phyloP scores from a whole-genome alignment of 2,888 invertebrate genomes.

The Drosophila prolongata region DNA sequence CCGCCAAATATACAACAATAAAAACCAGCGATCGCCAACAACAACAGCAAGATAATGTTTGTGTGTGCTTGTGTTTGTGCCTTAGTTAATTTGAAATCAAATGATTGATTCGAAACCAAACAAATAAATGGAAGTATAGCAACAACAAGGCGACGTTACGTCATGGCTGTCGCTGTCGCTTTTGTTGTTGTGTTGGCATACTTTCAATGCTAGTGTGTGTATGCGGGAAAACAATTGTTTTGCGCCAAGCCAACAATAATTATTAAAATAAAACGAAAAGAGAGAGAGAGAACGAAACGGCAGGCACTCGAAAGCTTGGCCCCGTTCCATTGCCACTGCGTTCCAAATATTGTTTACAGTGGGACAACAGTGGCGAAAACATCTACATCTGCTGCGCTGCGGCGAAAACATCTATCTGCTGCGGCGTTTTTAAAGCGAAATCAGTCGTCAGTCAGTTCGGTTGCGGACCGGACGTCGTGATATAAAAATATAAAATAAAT shows the following conservation, averaged over 20 bases:
- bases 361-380: not conserved
- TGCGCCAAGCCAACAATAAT: constrained; percentile 59
- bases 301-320: constrained; percentile 33
- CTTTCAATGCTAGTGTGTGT: constrained; percentile 10
- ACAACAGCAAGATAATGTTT: not conserved
- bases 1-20: constrained; percentile 4
- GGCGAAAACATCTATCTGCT: no score
- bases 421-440: no score
- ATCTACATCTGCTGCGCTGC: no score
- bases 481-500: no score
- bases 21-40: constrained; percentile 6
- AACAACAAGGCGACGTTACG: constrained; percentile 37
- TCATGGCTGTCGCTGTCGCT: constrained; percentile 49
- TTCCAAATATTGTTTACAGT: constrained; percentile 3
- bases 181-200: constrained; percentile 54
- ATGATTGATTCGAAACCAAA: constrained; percentile 20
- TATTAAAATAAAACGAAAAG: constrained; percentile 64
- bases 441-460: not conserved
- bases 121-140: constrained; percentile 11
- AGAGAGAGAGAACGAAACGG: not conserved
- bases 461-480: no score
- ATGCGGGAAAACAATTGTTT: constrained; percentile 63
- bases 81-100: constrained; percentile 22
- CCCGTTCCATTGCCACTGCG: constrained; percentile 45
- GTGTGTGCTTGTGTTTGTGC: constrained; percentile 16